phyloP scores from a whole-genome alignment of 2,797 vertebrate species.

The Muscicapa comitata region DNA sequence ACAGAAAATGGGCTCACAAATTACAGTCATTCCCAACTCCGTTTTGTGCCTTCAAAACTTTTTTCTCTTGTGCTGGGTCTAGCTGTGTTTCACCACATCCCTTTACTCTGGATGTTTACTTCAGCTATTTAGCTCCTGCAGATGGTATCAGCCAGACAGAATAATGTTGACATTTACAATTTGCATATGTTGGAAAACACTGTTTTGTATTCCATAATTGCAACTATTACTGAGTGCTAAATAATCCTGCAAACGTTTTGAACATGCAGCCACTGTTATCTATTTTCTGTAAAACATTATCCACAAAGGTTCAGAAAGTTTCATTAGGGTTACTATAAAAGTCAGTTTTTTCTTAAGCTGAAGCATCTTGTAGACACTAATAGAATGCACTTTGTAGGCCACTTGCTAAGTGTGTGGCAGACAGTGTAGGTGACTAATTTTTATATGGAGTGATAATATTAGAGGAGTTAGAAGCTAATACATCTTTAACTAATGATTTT shows the following conservation, averaged over 20 bases:
- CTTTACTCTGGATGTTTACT: background rate
- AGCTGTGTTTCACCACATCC: background rate
- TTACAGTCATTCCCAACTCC: background rate
- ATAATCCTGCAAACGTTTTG: background rate
- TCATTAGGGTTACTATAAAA: conserved; percentile 22
- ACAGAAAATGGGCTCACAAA: background rate
- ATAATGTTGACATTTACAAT: background rate
- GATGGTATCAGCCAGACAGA: background rate
- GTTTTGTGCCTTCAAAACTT: background rate
- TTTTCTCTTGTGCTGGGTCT: background rate
- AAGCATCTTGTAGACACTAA: background rate
- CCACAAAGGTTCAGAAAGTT: background rate
- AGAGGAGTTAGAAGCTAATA: background rate
- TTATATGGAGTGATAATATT: background rate
- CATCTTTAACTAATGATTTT: background rate
- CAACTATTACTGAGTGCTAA: background rate
- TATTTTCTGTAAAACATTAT: background rate
- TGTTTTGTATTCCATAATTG: background rate
- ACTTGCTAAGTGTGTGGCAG: background rate
- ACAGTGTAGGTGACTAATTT: background rate
- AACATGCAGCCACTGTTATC: background rate
- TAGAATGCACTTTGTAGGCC: conserved; percentile 9
- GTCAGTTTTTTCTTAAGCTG: background rate
- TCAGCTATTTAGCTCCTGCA: background rate
- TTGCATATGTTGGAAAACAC: background rate